A percentile compares a stretch with the other conserved stretches of the same genome.
phyloP scores from a whole-genome alignment of 1,140 invertebrate species.

The Coenobita brevimanus region DNA sequence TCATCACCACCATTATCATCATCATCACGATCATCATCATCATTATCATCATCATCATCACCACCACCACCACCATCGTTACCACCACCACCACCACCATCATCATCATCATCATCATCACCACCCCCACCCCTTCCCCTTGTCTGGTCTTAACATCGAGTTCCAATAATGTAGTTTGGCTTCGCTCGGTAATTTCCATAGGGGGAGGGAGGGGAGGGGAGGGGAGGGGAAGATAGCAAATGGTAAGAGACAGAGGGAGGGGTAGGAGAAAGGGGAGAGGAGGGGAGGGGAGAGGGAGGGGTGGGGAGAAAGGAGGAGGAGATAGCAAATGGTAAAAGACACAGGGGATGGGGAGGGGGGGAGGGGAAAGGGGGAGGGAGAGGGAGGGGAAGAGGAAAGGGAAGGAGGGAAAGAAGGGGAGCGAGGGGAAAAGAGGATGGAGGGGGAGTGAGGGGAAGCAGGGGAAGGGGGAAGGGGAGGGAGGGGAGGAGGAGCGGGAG shows the following conservation, averaged over 20 bases:
- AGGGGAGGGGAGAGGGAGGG: not conserved
- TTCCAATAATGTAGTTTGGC: not conserved
- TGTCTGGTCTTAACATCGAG: not conserved
- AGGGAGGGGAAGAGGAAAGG: not conserved
- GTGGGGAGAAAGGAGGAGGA: not conserved
- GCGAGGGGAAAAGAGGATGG: not conserved
- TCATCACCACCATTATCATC: too few species aligned
- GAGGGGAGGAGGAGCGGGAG: too few species aligned
- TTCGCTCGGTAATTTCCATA: not conserved
- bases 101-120: too few species aligned
- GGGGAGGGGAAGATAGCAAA: not conserved
- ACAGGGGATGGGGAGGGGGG: not conserved
- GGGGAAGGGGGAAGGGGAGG: too few species aligned
- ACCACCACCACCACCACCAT: too few species aligned
- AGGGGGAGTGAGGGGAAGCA: not conserved
- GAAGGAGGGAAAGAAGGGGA: not conserved
- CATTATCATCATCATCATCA: too few species aligned
- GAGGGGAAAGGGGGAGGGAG: not conserved
- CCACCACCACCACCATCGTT: too few species aligned
- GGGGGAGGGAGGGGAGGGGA: not conserved
- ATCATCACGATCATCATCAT: too few species aligned
- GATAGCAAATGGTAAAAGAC: too few species aligned
- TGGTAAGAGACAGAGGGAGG: slow-evolving; percentile 1
- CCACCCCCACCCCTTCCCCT: too few species aligned
- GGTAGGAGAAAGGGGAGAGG: not conserved